Evolutionary conservation across 2,113 vertebrate species (phyloP).

Genomic region (Pandion haliaetus): DNA sequence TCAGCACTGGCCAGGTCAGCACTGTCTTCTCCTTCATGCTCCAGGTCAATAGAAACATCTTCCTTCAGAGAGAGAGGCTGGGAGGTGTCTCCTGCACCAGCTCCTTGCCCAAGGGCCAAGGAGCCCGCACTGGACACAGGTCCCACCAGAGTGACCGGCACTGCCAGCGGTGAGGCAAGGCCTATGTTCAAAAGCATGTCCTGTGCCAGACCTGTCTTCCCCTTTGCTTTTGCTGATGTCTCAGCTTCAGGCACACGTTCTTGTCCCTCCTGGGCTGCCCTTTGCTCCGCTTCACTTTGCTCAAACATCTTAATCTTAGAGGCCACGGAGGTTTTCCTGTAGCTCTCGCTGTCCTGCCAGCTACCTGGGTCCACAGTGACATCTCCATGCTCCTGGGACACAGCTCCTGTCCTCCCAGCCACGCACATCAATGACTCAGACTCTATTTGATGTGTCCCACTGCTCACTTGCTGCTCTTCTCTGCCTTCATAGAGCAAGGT

Average conservation of each 20-base stretch:
- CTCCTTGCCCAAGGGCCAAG: background rate
- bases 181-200: background rate
- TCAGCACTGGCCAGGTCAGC: conserved; percentile 39
- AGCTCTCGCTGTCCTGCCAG: conserved; percentile 19
- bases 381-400: background rate
- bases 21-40: conserved; percentile 31
- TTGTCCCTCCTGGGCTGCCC: background rate
- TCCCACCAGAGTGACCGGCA: background rate
- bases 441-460: background rate
- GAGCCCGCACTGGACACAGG: background rate
- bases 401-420: background rate
- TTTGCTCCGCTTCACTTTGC: background rate
- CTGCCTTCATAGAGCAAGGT: background rate
- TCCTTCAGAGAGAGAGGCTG: conserved; percentile 13
- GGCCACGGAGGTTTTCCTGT: conserved; percentile 65
- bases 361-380: background rate
- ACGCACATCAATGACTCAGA: background rate
- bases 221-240: background rate
- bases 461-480: background rate
- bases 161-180: background rate
- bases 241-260: background rate
- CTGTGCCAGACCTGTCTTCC: background rate
- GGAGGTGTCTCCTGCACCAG: background rate
- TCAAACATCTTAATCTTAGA: conserved; percentile 79
- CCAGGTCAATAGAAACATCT: background rate